Evolutionary conservation across 2,113 vertebrate genomes (phyloP).

Genomic region (Daboia siamensis): DNA sequence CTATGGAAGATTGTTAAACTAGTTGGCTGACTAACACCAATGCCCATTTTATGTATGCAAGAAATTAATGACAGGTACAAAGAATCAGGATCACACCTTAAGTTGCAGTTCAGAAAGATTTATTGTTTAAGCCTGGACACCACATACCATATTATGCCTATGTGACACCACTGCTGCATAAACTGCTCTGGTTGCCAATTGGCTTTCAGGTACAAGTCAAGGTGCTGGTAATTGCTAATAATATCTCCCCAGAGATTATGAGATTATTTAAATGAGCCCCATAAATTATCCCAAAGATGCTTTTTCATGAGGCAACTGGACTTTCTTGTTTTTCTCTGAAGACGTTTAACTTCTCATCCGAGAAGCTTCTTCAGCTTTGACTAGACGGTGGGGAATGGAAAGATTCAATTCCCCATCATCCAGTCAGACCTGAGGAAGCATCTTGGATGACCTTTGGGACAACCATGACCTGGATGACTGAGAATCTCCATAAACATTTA

Average conservation of each 20-base stretch:
- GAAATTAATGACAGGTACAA: neutral
- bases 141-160: neutral
- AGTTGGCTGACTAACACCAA: neutral
- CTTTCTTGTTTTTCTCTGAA: no score
- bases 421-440: no score
- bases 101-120: neutral
- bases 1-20: neutral
- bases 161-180: neutral
- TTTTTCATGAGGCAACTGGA: no score
- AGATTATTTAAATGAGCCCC: neutral
- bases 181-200: neutral
- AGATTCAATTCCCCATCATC: no score
- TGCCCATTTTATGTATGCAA: neutral
- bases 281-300: no score
- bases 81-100: neutral
- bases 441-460: no score
- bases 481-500: no score
- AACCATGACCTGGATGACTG: no score
- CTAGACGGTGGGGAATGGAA: no score
- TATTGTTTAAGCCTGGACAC: neutral
- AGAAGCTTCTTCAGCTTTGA: no score
- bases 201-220: neutral
- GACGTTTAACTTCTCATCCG: no score
- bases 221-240: neutral
- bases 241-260: neutral